Base-by-base conservation (phyloP, 2,113 vertebrate genomes). In the Rhea pennata region DNA sequence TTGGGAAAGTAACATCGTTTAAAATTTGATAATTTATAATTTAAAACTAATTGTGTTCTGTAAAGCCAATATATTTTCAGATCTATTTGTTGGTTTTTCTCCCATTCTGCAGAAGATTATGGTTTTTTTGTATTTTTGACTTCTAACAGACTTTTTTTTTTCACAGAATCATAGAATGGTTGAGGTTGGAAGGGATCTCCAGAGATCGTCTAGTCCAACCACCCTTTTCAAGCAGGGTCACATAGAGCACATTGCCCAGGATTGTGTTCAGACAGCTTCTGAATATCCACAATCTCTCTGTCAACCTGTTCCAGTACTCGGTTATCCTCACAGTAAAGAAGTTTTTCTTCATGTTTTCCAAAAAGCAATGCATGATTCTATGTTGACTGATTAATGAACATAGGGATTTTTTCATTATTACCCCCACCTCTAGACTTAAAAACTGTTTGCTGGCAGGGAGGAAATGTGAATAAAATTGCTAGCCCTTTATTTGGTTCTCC, bases 381-480 rank as follows among this genome's bases (percentile, higher is more conserved):
- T 50, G 46, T 21, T 44, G 17, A 48, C 33, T 48, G 44, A 70
- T 21, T 50, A 70, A 70, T 50, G 21, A 21, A 13, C 15, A 8
- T 10, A 5, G 23, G 14, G 5, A 88, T 77, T 70, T 40, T 64
- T 81, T 40, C 1, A 0, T 53, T 33, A 15, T 77, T 81, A 59
- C 19, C 29, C 39, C 75, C 16, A 29, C 3, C 27, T 75, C 65
- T 72, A 7, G 8, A 70, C 10, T n/a, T 58, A 79, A 71, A 77
- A 70, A 20, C 2, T 67, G 7, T 9, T 62, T 67, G 6, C 8
- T 71, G 15, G 17, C 0, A 0, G 16, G 27, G 13, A 39, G 40
- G 39, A 29, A 16, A 10, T 15, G 29, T 29, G 54, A 27, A 29
- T 26, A 42, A 26, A 39, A 66, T 27, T 27, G 42, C 39, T 46